Percentiles rank a stretch among this genome's conserved stretches.
These are phyloP conservation scores for Donacobius atricapilla DNA, from an alignment of 2,113 vertebrate genomes.

Conservation along the genomic window DNA sequence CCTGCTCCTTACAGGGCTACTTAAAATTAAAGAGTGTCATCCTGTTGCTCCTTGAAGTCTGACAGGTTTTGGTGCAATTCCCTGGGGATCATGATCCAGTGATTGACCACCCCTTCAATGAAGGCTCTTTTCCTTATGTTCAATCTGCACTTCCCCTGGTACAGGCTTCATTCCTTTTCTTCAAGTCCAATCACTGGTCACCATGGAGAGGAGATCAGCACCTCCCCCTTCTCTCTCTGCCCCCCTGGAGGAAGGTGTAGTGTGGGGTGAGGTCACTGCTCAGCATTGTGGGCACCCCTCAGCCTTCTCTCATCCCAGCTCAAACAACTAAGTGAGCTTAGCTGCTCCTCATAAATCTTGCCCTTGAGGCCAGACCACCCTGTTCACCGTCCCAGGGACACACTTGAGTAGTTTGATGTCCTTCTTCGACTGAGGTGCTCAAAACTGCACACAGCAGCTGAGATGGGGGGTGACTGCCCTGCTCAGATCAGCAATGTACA, in stretches of 20 bases:
- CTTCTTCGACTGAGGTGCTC: neutral
- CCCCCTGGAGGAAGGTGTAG: neutral
- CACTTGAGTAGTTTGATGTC: rapidly evolving
- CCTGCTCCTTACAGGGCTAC: neutral
- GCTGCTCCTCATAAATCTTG: neutral
- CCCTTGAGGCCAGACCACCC: neutral
- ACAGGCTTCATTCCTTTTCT: neutral
- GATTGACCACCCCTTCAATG: neutral
- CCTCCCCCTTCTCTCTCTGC: neutral
- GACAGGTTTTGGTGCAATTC: neutral
- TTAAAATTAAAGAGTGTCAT: neutral
- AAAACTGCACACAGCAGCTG: neutral
- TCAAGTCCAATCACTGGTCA: neutral
- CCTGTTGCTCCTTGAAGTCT: neutral
- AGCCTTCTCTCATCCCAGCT: neutral
- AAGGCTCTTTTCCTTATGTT: neutral
- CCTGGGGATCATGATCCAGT: neutral
- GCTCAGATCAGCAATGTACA: neutral
- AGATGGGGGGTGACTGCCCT: neutral
- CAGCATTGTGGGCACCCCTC: neutral
- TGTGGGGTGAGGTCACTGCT: neutral
- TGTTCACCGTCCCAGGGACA: neutral
- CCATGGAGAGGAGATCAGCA: neutral
- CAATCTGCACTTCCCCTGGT: neutral
- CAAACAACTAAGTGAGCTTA: neutral